Base-by-base conservation (phyloP, 2,797 vertebrate species). In the Austrolebias charrua region DNA sequence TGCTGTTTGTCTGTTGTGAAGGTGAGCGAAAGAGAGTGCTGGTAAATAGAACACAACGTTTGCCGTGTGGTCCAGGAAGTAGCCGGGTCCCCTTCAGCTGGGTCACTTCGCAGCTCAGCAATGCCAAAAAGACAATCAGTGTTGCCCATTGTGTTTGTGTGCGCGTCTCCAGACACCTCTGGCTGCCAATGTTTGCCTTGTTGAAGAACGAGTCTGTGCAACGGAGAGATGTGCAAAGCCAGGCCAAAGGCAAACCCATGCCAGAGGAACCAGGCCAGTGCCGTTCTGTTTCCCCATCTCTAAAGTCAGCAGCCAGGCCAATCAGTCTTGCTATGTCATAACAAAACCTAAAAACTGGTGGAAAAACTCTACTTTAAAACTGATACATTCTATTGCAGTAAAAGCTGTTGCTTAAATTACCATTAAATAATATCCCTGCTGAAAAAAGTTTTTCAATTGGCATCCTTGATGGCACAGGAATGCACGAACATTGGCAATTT, bases 101-200 rank as follows among this genome's bases (percentile, higher is more conserved):
- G 82, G 79, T 71, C 76, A 71, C 71, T 24, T 78, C 81, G 73
- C 71, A 76, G 81, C 79, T 84, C 81, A 80, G 75, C 50, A 73
- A 83, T 78, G 79, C 72, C 83, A 86, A 88, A 86, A 80, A 89
- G 84, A 82, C 89, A 88, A 89, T 90, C 86, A 76, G 81, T 90
- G 86, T 81, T 79, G 81, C 78, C 69, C 54, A 29, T 67, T 73
- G 31, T 50, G 38, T 63, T 45, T 47, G 49, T 73, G 6, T 50
- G 62, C 44, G 63, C 3, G 16, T 82, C 79, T 87, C 76, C 69
- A 79, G 73, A 81, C 63, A 83, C 75, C 69, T 83, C 73, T 77
- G 71, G 56, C 61, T 76, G 79, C 77, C 79, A 83, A 69, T 68
- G 75, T 67, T 78, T 76, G 7, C 59, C 63, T 76, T 56, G 55